Percentiles rank a stretch among this genome's conserved stretches.
phyloP scores from a whole-genome alignment of 2,888 invertebrate species.

The Flabesymbios commensalis region DNA sequence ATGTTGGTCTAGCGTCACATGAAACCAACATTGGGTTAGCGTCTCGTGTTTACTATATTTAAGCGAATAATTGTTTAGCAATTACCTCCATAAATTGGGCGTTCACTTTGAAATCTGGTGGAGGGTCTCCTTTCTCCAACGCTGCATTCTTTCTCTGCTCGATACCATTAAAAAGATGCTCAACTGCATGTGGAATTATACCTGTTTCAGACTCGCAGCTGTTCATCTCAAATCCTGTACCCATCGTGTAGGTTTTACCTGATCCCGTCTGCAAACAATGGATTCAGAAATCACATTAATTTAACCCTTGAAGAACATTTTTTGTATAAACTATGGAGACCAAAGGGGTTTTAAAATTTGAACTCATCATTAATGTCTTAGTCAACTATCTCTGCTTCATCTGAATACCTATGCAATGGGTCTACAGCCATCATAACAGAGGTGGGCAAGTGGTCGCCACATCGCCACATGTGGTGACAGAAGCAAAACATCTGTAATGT shows the following conservation, averaged over 20 bases:
- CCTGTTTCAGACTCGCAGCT: slow-evolving; percentile 70
- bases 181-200: slow-evolving; percentile 93
- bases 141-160: slow-evolving; percentile 67
- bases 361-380: neutral
- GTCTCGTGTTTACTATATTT: too few species aligned
- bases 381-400: too few species aligned
- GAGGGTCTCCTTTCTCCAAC: slow-evolving; percentile 70
- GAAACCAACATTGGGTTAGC: too few species aligned
- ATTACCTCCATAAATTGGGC: slow-evolving; percentile 84
- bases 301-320: neutral
- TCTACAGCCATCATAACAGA: too few species aligned
- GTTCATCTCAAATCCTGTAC: slow-evolving; percentile 89
- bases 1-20: too few species aligned
- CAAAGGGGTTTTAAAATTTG: too few species aligned
- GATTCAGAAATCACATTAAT: slow-evolving; percentile 3
- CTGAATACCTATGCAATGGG: too few species aligned
- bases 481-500: too few species aligned
- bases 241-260: slow-evolving; percentile 99
- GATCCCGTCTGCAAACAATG: slow-evolving; percentile 80
- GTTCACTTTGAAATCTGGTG: slow-evolving; percentile 76
- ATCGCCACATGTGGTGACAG: too few species aligned
- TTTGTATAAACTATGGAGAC: too few species aligned
- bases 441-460: too few species aligned
- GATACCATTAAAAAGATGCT: slow-evolving; percentile 78
- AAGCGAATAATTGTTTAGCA: too few species aligned